Conservation (phyloP, 2,888 invertebrate genomes). For the Tachina lurida region DNA sequence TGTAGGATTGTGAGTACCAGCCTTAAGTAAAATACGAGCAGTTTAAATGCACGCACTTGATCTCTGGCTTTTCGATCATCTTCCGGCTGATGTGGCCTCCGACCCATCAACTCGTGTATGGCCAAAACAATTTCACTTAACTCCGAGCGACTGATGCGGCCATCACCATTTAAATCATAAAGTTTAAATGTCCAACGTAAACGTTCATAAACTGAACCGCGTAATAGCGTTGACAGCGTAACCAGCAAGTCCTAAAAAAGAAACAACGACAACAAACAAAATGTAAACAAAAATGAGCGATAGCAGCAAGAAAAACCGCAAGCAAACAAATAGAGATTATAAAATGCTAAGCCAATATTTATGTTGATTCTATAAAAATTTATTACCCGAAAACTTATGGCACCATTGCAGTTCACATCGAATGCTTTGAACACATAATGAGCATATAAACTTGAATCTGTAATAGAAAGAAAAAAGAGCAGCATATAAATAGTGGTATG, state of each 20-base stretch:
- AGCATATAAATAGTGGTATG: background rate
- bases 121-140: slow-evolving; percentile 94
- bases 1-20: no score
- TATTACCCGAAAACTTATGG: slow-evolving; percentile 98
- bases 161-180: slow-evolving; percentile 98
- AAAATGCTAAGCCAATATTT: slow-evolving; percentile 33
- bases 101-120: slow-evolving; percentile 95
- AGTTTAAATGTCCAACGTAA: slow-evolving; percentile 98
- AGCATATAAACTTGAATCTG: slow-evolving; percentile 98
- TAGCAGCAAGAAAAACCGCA: slow-evolving; percentile 4
- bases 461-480: slow-evolving; percentile 76
- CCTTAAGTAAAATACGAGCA: no score
- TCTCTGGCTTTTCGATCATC: slow-evolving; percentile 93
- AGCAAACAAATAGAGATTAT: slow-evolving; percentile 25
- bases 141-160: slow-evolving; percentile 95
- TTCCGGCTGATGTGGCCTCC: slow-evolving; percentile 89
- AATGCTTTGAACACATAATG: slow-evolving; percentile 99
- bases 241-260: slow-evolving; percentile 94
- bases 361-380: slow-evolving; percentile 41
- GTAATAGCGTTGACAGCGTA: slow-evolving; percentile 94
- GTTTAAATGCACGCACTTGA: slow-evolving; percentile 84
- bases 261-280: slow-evolving; percentile 5
- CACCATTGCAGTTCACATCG: slow-evolving; percentile 97
- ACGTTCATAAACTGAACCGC: slow-evolving; percentile 96
- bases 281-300: slow-evolving; percentile 2